Percentiles rank a stretch among this genome's conserved stretches.
phyloP scores from a whole-genome alignment of 1,140 invertebrate genomes.

The Probaryconus sp. region DNA sequence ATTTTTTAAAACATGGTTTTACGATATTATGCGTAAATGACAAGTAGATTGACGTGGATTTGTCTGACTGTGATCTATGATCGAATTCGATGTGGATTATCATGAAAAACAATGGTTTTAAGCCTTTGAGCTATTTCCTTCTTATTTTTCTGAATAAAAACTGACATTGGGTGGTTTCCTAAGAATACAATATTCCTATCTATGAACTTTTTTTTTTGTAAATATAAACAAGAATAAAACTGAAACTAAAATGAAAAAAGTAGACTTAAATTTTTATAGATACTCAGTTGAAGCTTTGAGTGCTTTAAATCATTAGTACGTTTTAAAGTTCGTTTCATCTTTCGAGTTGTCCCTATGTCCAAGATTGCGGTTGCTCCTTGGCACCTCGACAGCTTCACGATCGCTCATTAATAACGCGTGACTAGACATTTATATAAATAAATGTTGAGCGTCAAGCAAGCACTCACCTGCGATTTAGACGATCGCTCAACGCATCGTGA shows the following conservation, averaged over 20 bases:
- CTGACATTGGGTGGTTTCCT: no score
- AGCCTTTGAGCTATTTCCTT: constrained; percentile 1
- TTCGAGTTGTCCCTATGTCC: neutral
- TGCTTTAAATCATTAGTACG: constrained; percentile 46
- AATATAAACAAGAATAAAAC: constrained; percentile 4
- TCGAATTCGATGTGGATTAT: constrained; percentile 1
- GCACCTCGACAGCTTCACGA: constrained; percentile 40
- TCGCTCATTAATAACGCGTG: constrained; percentile 71
- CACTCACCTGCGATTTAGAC: constrained; percentile 69
- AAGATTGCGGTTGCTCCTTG: constrained; percentile 55
- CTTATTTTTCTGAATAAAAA: no score
- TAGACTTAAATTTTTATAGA: no score
- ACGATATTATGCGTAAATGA: no score
- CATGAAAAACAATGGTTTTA: constrained; percentile 4
- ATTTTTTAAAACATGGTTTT: no score
- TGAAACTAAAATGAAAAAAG: constrained; percentile 7
- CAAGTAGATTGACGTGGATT: constrained; percentile 13
- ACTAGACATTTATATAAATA: constrained; percentile 72
- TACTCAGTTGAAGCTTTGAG: neutral
- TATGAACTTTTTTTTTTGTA: no score
- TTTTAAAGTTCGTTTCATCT: constrained; percentile 28
- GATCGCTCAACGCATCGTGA: constrained; percentile 70
- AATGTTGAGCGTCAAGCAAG: constrained; percentile 65
- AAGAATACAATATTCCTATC: no score
- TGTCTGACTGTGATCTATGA: constrained; percentile 41